Evolutionary conservation across 2,797 vertebrate species (phyloP), one percentile per base, ranked within the genome.

Genomic region (Ambastaia sidthimunki): DNA sequence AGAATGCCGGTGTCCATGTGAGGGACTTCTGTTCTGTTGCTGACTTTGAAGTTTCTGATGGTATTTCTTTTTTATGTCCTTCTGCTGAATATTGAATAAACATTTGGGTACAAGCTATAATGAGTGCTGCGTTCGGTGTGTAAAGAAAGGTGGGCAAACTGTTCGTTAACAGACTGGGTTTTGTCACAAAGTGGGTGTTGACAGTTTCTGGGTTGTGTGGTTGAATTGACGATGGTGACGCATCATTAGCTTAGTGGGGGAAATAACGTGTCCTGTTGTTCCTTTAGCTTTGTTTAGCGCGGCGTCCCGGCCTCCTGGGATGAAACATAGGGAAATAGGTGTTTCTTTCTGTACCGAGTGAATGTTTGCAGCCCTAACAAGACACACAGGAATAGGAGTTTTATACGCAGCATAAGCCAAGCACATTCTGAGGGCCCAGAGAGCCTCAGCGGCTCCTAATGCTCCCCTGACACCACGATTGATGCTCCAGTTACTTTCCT

Each of bases 311-410:
- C 76, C 85, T 63, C 85, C 4, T 31, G 82, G 82, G 83, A 85
- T 41, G 65, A 54, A 80, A 82, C 83, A 78, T 4, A 6, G 55
- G 76, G 44, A 83, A 80, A 83, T 83, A 81, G 74, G 85, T 82
- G 77, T 80, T 73, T 84, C 80, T 82, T 62, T 78, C 74, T 82
- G 80, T 67, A 82, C 80, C 54, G 23, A 74, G 63, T n/a, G 72
- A 80, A 76, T 85, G 82, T 86, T 85, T 85, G 82, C 82, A 82
- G 85, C 80, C 71, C 83, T 88, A 86, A 88, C 86, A 86, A 88
- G 86, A 86, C 85, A 84, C 86, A 70, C 80, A 88, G 86, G 86
- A 85, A 82, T 83, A 81, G 71, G 73, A 77, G 63, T 75, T 81
- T 83, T 84, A 80, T 69, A 83, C 79, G 16, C 83, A 74, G 81